These are phyloP conservation scores for Zeus faber DNA, from an alignment of 2,113 vertebrate genomes.

Conservation along the genomic window DNA sequence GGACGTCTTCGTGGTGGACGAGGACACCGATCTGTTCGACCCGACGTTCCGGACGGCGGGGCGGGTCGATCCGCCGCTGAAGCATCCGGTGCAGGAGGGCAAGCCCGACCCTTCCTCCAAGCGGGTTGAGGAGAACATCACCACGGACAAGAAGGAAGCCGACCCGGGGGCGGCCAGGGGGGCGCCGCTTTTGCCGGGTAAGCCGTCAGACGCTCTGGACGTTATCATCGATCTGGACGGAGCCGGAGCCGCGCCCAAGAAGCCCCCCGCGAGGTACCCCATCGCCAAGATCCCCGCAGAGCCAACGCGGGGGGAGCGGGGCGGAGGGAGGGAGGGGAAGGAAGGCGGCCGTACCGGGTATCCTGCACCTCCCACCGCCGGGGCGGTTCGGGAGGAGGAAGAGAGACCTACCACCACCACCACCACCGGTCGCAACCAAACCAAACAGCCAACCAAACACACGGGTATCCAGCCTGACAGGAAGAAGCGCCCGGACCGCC, in stretches of 20 bases:
- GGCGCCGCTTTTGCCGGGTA: constrained; percentile 48
- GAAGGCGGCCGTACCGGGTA: constrained; percentile 6
- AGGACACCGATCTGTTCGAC: constrained; percentile 71
- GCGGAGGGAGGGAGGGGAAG: constrained; percentile 24
- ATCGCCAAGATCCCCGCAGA: constrained; percentile 3
- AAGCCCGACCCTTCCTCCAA: constrained; percentile 68
- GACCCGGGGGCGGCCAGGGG: not conserved
- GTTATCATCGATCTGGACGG: constrained; percentile 57
- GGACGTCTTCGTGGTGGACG: constrained; percentile 72
- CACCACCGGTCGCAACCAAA: constrained; percentile 7
- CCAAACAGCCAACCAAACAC: not conserved
- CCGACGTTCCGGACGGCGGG: constrained; percentile 46
- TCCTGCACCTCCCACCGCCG: constrained; percentile 14
- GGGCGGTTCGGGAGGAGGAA: not conserved
- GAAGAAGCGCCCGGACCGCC: constrained; percentile 16
- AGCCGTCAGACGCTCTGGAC: constrained; percentile 41
- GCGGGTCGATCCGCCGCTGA: constrained; percentile 42
- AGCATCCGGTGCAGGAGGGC: constrained; percentile 47
- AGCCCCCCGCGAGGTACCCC: constrained; percentile 16
- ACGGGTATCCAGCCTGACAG: constrained; percentile 2
- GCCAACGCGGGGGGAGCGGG: constrained; percentile 34
- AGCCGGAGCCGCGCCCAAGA: constrained; percentile 29
- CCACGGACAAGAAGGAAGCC: constrained; percentile 66
- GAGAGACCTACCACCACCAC: constrained; percentile 2
- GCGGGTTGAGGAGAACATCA: constrained; percentile 75